phyloP scores from a whole-genome alignment of 2,888 invertebrate species.

The Drosophila lacicola region DNA sequence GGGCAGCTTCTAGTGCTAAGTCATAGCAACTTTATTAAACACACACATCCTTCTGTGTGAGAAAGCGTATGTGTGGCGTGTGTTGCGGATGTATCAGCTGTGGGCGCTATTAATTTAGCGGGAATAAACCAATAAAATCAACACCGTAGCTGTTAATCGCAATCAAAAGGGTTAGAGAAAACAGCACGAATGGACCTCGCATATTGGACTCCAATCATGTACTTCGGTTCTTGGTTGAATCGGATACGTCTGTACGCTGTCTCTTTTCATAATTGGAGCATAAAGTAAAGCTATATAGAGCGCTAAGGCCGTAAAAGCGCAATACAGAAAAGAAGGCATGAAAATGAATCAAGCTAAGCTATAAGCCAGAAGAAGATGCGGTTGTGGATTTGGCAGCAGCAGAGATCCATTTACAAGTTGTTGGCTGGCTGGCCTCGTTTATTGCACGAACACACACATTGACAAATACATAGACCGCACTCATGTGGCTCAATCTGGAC shows the following conservation, averaged over 20 bases:
- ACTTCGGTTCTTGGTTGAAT: conserved; percentile 36
- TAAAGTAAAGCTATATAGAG: conserved; percentile 61
- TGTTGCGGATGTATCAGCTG: conserved; percentile 70
- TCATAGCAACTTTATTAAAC: conserved; percentile 65
- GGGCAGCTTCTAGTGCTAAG: neutral
- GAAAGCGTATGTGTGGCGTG: conserved; percentile 15
- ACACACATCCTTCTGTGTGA: conserved; percentile 8
- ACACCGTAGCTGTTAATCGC: conserved; percentile 45
- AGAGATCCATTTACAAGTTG: conserved; percentile 67
- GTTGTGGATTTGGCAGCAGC: conserved; percentile 22
- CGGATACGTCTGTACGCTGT: no score
- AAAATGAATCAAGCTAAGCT: conserved; percentile 42
- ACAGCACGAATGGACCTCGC: neutral
- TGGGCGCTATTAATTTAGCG: conserved; percentile 79
- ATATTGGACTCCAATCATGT: conserved; percentile 30
- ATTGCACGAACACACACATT: conserved; percentile 9
- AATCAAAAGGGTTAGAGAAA: conserved; percentile 1
- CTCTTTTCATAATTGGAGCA: no score
- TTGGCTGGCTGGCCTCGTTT: conserved; percentile 28
- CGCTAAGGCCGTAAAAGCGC: conserved; percentile 57
- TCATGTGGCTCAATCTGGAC: conserved; percentile 45
- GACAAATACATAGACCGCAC: conserved; percentile 25
- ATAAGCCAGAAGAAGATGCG: conserved; percentile 52
- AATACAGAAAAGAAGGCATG: conserved; percentile 29
- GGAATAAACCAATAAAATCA: conserved; percentile 76